These are phyloP conservation scores for Anarrhichthys ocellatus DNA, from an alignment of 2,113 vertebrate genomes.

Conservation along the genomic window DNA sequence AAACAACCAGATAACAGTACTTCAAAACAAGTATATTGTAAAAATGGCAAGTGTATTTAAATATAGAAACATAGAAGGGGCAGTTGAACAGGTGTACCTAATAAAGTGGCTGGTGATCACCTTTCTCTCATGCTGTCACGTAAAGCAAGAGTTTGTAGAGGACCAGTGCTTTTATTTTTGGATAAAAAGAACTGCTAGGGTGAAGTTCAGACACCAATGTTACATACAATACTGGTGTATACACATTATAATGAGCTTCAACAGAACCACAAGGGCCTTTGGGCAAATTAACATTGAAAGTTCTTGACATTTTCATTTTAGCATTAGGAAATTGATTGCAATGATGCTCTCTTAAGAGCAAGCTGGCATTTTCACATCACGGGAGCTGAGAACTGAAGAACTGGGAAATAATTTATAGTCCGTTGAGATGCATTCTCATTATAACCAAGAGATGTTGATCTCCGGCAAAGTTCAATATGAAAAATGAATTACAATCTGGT, in stretches of 20 bases:
- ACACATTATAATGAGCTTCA: slow-evolving; percentile 48
- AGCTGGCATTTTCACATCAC: slow-evolving; percentile 61
- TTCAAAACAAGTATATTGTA: no score
- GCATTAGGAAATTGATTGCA: slow-evolving; percentile 66
- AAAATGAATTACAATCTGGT: slow-evolving; percentile 48
- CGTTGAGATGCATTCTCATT: slow-evolving; percentile 57
- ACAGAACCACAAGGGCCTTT: slow-evolving; percentile 30
- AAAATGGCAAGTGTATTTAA: no score
- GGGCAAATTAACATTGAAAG: slow-evolving; percentile 55
- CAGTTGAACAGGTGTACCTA: not conserved
- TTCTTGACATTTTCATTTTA: slow-evolving; percentile 70
- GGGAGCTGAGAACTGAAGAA: slow-evolving; percentile 39
- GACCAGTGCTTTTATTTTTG: slow-evolving; percentile 6
- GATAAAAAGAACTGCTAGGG: not conserved
- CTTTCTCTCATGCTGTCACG: not conserved
- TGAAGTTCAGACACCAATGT: slow-evolving; percentile 1
- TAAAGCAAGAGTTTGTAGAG: not conserved
- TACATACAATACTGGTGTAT: slow-evolving; percentile 24
- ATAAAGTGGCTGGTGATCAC: not conserved
- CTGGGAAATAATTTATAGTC: slow-evolving; percentile 59
- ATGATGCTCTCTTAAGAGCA: slow-evolving; percentile 56
- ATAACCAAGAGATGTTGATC: slow-evolving; percentile 66
- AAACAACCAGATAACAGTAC: no score
- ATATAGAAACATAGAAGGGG: no score
- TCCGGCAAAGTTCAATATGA: slow-evolving; percentile 54